A percentile compares a stretch with the other conserved stretches of the same genome.
These are phyloP conservation scores for Merluccius polli DNA, from an alignment of 2,797 vertebrate genomes.

Conservation along the genomic window DNA sequence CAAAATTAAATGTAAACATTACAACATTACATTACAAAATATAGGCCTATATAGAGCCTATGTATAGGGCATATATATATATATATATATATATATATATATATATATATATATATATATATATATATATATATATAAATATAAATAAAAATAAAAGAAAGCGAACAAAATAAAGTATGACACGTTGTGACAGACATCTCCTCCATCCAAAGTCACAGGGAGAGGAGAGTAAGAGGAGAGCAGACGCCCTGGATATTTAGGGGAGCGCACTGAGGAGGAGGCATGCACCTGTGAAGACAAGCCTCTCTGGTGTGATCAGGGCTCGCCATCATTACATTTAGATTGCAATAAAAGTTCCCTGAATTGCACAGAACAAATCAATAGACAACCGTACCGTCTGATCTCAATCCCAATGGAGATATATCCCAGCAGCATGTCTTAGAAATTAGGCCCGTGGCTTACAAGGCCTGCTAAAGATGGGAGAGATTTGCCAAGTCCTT, in stretches of 20 bases:
- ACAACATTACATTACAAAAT: too few species aligned
- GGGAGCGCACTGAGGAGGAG: slow-evolving; percentile 43
- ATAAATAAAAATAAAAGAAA: not conserved
- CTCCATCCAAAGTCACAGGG: slow-evolving; percentile 29
- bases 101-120: not conserved
- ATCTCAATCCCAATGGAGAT: slow-evolving; percentile 67
- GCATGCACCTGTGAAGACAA: slow-evolving; percentile 73
- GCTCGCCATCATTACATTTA: slow-evolving; percentile 69
- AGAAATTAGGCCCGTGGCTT: slow-evolving; percentile 56
- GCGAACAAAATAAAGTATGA: not conserved
- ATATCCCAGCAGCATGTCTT: slow-evolving; percentile 58
- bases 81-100: not conserved
- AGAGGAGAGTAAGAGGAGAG: too few species aligned
- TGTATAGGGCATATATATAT: too few species aligned
- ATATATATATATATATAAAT: too few species aligned
- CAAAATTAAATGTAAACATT: too few species aligned
- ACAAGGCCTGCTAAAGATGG: slow-evolving; percentile 50
- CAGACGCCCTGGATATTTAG: slow-evolving; percentile 68
- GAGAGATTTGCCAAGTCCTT: slow-evolving; percentile 42
- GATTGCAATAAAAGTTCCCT: slow-evolving; percentile 62
- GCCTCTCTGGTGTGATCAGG: slow-evolving; percentile 66
- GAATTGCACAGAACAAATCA: slow-evolving; percentile 56
- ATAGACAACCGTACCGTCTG: slow-evolving; percentile 62
- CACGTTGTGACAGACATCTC: not conserved
- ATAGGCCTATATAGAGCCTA: too few species aligned